Conservation (phyloP, 2,888 invertebrate species). For the Epiperipatus broadwayi region DNA sequence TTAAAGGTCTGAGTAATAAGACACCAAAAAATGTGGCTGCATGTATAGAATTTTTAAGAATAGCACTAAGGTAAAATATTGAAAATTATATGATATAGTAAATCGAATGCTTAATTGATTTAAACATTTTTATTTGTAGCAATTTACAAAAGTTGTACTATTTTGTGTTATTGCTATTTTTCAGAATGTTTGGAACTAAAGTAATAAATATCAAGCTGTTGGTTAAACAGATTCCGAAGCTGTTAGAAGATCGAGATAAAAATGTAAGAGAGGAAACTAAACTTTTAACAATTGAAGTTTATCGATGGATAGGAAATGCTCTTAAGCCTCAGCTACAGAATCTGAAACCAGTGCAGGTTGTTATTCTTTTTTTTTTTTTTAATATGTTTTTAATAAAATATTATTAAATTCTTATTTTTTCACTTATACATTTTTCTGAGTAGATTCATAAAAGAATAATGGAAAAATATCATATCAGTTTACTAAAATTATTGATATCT, state of each 20-base stretch:
- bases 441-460: too few species aligned
- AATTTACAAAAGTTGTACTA: too few species aligned
- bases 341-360: conserved; percentile 62
- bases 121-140: too few species aligned
- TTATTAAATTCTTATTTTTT: too few species aligned
- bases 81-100: too few species aligned
- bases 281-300: conserved; percentile 72
- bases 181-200: conserved; percentile 71
- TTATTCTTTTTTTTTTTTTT: too few species aligned
- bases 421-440: too few species aligned
- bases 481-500: too few species aligned
- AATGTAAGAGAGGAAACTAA: conserved; percentile 75
- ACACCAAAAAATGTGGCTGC: conserved; percentile 85
- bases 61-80: conserved; percentile 41
- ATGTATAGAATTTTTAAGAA: conserved; percentile 51
- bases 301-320: conserved; percentile 64
- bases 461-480: too few species aligned
- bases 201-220: conserved; percentile 68
- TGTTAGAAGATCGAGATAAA: conserved; percentile 79
- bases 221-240: conserved; percentile 60
- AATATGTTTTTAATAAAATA: too few species aligned
- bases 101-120: too few species aligned
- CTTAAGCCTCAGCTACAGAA: conserved; percentile 63
- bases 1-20: conserved; percentile 84
- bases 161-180: too few species aligned